Conservation (phyloP, 37 sponge, comb jelly and placozoan species). For the Oscarella lobularis region DNA sequence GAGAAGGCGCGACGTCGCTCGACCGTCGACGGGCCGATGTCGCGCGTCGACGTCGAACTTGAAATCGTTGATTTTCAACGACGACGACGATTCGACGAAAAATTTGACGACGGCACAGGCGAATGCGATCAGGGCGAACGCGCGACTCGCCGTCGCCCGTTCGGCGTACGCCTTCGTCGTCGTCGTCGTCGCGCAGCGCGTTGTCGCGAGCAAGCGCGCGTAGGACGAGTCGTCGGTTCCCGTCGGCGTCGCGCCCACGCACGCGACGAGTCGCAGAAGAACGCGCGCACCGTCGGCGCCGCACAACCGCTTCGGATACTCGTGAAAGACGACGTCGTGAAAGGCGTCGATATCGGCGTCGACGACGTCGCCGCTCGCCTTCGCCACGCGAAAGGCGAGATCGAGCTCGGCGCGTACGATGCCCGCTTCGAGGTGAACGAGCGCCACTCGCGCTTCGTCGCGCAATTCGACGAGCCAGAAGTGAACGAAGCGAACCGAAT, state of each 20-base stretch:
- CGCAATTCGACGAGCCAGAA: background rate
- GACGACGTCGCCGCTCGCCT: background rate
- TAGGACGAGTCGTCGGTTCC: background rate
- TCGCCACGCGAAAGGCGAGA: background rate
- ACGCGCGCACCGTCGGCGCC: background rate
- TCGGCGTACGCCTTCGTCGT: background rate
- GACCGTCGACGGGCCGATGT: no score
- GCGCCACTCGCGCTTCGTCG: background rate
- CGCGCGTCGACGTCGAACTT: no score
- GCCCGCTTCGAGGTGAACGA: background rate
- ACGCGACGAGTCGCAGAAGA: background rate
- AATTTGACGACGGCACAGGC: background rate
- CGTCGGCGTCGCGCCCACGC: background rate
- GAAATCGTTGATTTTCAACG: no score
- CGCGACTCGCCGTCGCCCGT: background rate
- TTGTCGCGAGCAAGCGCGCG: background rate
- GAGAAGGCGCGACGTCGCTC: no score
- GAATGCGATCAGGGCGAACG: background rate
- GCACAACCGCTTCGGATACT: constrained; percentile 1
- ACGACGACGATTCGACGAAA: background rate
- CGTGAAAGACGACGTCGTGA: background rate
- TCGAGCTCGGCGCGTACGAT: background rate
- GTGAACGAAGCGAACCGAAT: background rate
- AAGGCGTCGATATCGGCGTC: background rate
- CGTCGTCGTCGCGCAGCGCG: background rate